A percentile compares a stretch with the other conserved stretches of the same genome.
Conservation (phyloP, 1,140 invertebrate species). For the Trachelipus rathkii region DNA sequence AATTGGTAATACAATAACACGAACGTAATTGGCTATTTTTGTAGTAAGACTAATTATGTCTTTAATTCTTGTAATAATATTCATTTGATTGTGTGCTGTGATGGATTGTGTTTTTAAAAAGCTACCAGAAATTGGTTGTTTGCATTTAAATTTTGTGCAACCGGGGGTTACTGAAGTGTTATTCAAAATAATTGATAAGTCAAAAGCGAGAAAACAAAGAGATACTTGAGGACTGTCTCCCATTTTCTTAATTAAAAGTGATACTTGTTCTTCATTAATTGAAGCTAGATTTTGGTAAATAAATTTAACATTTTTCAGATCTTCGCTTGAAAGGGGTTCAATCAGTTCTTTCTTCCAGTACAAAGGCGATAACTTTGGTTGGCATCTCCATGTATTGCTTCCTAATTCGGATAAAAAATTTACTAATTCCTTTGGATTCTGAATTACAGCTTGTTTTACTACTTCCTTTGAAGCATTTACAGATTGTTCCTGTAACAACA, state of each 20-base stretch:
- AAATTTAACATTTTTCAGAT: not conserved
- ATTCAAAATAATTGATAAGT: not conserved
- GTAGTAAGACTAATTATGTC: not conserved
- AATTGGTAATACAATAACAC: not conserved
- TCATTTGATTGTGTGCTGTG: not conserved
- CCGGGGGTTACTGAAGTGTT: not conserved
- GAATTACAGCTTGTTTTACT: not conserved
- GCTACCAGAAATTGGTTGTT: not conserved
- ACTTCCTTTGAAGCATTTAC: too few relatives aligned
- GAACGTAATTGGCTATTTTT: not conserved
- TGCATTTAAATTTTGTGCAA: not conserved
- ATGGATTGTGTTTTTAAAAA: not conserved
- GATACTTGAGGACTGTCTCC: not conserved
- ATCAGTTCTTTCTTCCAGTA: not conserved
- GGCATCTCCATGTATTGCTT: not conserved
- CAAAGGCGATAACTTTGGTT: not conserved
- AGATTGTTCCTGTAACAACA: too few relatives aligned
- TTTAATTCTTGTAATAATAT: constrained; percentile 1
- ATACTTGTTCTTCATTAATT: not conserved
- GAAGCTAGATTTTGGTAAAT: not conserved
- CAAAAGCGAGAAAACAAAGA: not conserved
- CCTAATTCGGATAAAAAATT: not conserved
- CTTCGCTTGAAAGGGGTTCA: not conserved
- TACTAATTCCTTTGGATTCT: not conserved
- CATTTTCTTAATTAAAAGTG: not conserved